Percentiles rank a stretch among this genome's conserved stretches.
Evolutionary conservation across 2,113 vertebrate species (phyloP).

Genomic region (Paracanthobrama guichenoti): DNA sequence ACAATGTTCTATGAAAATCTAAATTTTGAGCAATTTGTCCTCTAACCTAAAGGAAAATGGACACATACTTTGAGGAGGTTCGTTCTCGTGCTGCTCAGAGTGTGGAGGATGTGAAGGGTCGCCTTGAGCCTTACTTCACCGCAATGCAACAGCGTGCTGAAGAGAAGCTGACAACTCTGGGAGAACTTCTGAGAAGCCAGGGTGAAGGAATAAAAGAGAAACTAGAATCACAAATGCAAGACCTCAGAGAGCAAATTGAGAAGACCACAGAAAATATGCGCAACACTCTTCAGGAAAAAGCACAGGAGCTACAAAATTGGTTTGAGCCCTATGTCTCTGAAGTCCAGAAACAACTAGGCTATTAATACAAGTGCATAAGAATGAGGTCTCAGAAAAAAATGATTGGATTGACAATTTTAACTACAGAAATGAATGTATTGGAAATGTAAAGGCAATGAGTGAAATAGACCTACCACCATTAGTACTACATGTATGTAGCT

Average conservation of each 20-base stretch:
- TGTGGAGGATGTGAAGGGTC: slow-evolving; percentile 56
- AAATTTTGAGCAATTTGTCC: neutral
- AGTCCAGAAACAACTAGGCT: slow-evolving; percentile 38
- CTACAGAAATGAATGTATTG: neutral
- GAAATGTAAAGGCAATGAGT: neutral
- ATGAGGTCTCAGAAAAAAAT: neutral
- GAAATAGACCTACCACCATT: neutral
- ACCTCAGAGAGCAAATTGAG: slow-evolving; percentile 61
- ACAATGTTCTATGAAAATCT: neutral
- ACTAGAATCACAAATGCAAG: slow-evolving; percentile 53
- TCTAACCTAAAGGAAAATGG: slow-evolving; percentile 59
- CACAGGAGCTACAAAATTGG: slow-evolving; percentile 64
- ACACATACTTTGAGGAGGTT: slow-evolving; percentile 62
- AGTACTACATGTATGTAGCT: neutral
- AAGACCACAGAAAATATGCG: slow-evolving; percentile 53
- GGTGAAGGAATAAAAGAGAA: slow-evolving; percentile 54
- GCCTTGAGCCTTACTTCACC: slow-evolving; percentile 65
- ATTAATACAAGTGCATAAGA: slow-evolving; percentile 2
- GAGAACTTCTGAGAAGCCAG: slow-evolving; percentile 68
- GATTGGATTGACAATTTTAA: neutral
- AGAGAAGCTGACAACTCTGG: slow-evolving; percentile 67
- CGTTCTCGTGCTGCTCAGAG: slow-evolving; percentile 57
- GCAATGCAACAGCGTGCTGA: slow-evolving; percentile 68
- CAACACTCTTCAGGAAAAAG: slow-evolving; percentile 57
- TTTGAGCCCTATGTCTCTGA: slow-evolving; percentile 59